Evolutionary conservation across 53 echinoderm and acorn worm genomes (phyloP), one percentile per base, ranked within the genome.

Genomic region (Echinometra lucunter): DNA sequence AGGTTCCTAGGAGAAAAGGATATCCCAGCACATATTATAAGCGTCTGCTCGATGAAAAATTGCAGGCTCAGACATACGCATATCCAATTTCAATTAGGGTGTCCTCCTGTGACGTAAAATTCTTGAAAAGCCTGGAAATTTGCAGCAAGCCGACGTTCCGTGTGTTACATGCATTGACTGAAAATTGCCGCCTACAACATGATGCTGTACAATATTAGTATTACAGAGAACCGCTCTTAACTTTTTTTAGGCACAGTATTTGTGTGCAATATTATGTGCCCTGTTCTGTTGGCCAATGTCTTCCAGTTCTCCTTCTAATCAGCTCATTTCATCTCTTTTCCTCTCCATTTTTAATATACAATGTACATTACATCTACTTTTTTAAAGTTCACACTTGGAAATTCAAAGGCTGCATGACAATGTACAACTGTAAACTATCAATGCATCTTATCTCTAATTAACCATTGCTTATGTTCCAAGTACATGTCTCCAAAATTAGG

Each of bases 61-160:
- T 85, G 49, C 49, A 49, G 85, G 85, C 47, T 85, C 85, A 85
- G 85, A 85, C 85, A 85, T 85, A 85, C 85, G 85, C 49, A 49
- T 85, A 85, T 85, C 85, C 85, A 49, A 85, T 85, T 85, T 85
- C 85, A 85, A 85, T 85, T 85, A 85, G n/a, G 45, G 45, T 85
- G 12, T 12, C 85, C 85, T 85, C 45, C 85, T 49, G 30, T 85
- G 85, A 85, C 85, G 85, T 85, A 85, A 85, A 85, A 85, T 85
- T 85, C 85, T 49, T 49, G 85, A 85, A 85, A 85, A 85, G 85
- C 85, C 85, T 85, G 85, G 85, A 85, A 49, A 85, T 47, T 85
- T 85, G 13, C 27, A 85, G 85, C 85, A 85, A n/a, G 85, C 49
- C 47, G 38, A 78, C 4, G 42, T 21, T 85, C 45, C 5, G 85